Evolutionary conservation across 2,113 vertebrate genomes (phyloP).

Genomic region (Toxostoma redivivum): DNA sequence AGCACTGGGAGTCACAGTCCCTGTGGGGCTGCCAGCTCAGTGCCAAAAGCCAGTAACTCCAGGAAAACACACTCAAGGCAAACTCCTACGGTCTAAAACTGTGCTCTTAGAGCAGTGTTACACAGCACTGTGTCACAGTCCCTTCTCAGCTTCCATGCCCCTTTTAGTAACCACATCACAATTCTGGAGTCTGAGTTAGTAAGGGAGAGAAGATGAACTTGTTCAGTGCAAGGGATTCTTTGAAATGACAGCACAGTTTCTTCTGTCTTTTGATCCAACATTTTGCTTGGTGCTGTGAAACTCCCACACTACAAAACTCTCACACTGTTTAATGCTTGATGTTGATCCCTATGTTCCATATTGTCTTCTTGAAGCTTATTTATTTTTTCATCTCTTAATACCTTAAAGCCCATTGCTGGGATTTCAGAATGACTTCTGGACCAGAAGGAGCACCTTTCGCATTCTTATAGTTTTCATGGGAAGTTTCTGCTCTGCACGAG

Average conservation of each 20-base stretch:
- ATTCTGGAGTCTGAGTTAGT: not conserved
- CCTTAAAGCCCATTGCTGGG: not conserved
- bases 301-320: not conserved
- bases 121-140: not conserved
- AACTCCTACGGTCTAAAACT: not conserved
- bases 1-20: not conserved
- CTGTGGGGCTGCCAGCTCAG: not conserved
- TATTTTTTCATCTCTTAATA: not conserved
- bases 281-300: not conserved
- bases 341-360: not conserved
- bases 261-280: not conserved
- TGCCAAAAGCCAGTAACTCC: not conserved
- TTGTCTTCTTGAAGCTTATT: not conserved
- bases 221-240: not conserved
- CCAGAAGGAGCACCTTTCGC: not conserved
- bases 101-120: not conserved
- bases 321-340: not conserved
- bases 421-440: not conserved
- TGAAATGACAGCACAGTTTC: not conserved
- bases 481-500: not conserved
- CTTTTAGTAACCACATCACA: not conserved
- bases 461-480: not conserved
- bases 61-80: not conserved
- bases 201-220: not conserved
- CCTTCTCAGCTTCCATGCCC: not conserved